phyloP scores from a whole-genome alignment of 1,140 invertebrate genomes.

The Cyclina sinensis region DNA sequence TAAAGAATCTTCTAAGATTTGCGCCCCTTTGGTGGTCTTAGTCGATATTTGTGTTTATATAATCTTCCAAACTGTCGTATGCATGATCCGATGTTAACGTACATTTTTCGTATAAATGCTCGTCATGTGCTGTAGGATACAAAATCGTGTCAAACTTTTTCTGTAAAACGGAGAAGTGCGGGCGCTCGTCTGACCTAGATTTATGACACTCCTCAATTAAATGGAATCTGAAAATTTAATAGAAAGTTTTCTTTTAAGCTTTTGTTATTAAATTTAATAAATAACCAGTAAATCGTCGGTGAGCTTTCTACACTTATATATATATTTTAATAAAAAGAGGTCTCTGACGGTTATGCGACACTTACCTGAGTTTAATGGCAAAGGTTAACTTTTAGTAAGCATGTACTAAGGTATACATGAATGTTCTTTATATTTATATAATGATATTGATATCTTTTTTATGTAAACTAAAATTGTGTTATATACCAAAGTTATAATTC shows the following conservation, averaged over 20 bases:
- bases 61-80: not conserved
- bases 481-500: not conserved
- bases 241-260: not conserved
- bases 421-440: too few relatives aligned
- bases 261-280: not conserved
- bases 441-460: too few relatives aligned
- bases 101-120: not conserved
- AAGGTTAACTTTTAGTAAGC: not conserved
- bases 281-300: not conserved
- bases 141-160: not conserved
- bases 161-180: conserved; percentile 14
- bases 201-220: conserved; percentile 27
- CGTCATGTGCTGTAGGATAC: not conserved
- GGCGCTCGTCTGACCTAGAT: not conserved
- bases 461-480: not conserved
- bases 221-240: conserved; percentile 24
- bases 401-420: not conserved
- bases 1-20: not conserved
- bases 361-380: too few relatives aligned
- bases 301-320: not conserved
- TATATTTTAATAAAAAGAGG: not conserved
- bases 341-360: not conserved
- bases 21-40: not conserved
- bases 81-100: not conserved
- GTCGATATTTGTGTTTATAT: not conserved